A percentile compares a stretch with the other conserved stretches of the same genome.
Evolutionary conservation across 2,888 invertebrate genomes (phyloP).

Genomic region (Eucera pruinosa): DNA sequence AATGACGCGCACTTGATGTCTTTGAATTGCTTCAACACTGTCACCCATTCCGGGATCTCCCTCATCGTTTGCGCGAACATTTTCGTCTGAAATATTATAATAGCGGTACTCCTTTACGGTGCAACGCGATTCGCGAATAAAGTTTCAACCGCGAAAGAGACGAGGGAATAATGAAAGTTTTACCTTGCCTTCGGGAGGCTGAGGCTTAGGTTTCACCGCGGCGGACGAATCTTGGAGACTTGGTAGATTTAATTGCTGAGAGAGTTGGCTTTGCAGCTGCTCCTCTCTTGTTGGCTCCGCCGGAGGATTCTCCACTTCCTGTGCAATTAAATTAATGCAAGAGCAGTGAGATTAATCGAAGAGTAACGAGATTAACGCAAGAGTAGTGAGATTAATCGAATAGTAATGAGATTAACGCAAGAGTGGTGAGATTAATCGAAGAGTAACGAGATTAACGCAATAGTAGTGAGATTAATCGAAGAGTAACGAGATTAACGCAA

Average conservation of each 20-base stretch:
- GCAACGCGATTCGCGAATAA: too few relatives aligned
- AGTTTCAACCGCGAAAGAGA: too few relatives aligned
- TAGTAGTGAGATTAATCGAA: too few relatives aligned
- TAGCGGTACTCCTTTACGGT: too few relatives aligned
- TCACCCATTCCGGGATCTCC: slow-evolving; percentile 97
- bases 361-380: too few relatives aligned
- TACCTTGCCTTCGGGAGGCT: slow-evolving; percentile 85
- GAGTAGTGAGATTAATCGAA: too few relatives aligned
- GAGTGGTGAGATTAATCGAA: too few relatives aligned
- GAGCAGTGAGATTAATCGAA: too few relatives aligned
- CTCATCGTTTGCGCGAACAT: slow-evolving; percentile 96
- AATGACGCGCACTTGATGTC: slow-evolving; percentile 96
- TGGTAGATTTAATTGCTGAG: slow-evolving; percentile 92
- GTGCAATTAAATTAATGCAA: slow-evolving; percentile 23
- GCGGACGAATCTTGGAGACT: slow-evolving; percentile 89
- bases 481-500: too few relatives aligned
- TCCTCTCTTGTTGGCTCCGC: slow-evolving; percentile 88
- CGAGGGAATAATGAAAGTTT: too few relatives aligned
- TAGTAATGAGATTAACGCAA: too few relatives aligned
- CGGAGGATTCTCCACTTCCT: slow-evolving; percentile 82
- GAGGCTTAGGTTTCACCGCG: slow-evolving; percentile 76
- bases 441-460: too few relatives aligned
- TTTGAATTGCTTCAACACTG: slow-evolving; percentile 95
- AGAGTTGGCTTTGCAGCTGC: slow-evolving; percentile 92
- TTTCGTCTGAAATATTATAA: slow-evolving; percentile 87